Conservation (phyloP, 2,888 invertebrate species). For the Eilema griseolum region DNA sequence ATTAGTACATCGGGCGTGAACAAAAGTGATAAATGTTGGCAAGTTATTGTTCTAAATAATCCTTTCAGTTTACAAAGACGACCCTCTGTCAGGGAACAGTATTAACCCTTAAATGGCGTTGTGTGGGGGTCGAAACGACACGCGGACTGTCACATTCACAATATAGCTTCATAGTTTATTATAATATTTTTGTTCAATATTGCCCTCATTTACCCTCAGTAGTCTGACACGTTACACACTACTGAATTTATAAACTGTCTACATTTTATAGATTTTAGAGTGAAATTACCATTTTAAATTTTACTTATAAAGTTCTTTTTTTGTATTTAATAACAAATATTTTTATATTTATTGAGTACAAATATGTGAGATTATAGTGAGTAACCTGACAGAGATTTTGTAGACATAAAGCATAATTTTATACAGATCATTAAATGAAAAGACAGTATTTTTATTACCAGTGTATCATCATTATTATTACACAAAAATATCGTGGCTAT, state of each 20-base stretch:
- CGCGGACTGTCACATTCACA: slow-evolving; percentile 85
- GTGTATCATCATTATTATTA: not conserved
- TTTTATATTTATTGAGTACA: not conserved
- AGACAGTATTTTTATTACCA: not conserved
- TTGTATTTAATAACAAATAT: not conserved
- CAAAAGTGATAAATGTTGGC: slow-evolving; percentile 78
- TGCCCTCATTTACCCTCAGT: slow-evolving; percentile 70
- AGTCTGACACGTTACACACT: slow-evolving; percentile 53
- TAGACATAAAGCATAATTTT: not conserved
- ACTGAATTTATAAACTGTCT: slow-evolving; percentile 34
- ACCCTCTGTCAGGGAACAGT: slow-evolving; percentile 68
- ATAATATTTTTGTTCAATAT: slow-evolving; percentile 83
- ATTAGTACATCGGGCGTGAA: slow-evolving; percentile 71
- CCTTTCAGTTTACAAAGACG: slow-evolving; percentile 81
- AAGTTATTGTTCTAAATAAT: slow-evolving; percentile 80
- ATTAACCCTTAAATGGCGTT: slow-evolving; percentile 77
- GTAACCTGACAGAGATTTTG: not conserved
- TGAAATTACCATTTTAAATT: not conserved
- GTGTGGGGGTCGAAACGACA: slow-evolving; percentile 72
- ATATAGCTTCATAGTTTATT: slow-evolving; percentile 83
- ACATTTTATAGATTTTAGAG: slow-evolving; percentile 6
- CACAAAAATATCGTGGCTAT: not conserved
- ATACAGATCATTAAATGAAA: not conserved
- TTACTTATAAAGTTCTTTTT: not conserved
- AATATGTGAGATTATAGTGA: not conserved